Percentiles rank a stretch among this genome's conserved stretches.
These are phyloP conservation scores for Notarius quadriscutis DNA, from an alignment of 2,113 vertebrate species.

Conservation along the genomic window DNA sequence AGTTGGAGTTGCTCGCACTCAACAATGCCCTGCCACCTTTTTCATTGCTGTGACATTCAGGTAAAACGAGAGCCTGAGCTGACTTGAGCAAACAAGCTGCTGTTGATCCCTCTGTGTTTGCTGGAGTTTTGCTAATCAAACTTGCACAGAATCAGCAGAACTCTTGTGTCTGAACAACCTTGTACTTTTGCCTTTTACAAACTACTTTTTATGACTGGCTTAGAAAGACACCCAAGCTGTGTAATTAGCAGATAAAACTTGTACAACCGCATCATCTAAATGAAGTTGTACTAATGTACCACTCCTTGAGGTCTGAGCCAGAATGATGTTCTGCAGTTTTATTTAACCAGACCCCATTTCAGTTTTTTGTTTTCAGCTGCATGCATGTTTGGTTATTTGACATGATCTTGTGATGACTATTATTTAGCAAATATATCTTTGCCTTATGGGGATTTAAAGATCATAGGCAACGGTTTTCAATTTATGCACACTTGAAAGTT, in stretches of 20 bases:
- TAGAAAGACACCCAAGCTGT: not conserved
- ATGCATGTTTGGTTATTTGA: not conserved
- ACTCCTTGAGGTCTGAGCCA: no score
- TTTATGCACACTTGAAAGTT: no score
- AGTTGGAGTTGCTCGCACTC: slow-evolving; percentile 10
- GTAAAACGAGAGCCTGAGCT: not conserved
- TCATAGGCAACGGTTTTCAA: no score
- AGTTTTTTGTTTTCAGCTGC: not conserved
- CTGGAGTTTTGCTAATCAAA: not conserved
- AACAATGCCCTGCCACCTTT: slow-evolving; percentile 25
- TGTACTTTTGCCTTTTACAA: not conserved
- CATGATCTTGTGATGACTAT: not conserved
- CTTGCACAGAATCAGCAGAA: not conserved
- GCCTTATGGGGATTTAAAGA: not conserved
- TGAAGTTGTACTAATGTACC: not conserved
- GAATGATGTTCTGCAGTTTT: not conserved
- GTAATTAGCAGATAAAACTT: not conserved
- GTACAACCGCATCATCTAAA: not conserved
- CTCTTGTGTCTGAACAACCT: not conserved
- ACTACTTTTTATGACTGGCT: not conserved
- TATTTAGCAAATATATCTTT: not conserved
- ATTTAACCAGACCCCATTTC: not conserved
- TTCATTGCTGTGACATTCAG: not conserved
- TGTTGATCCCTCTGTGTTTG: not conserved
- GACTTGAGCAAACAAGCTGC: not conserved